Base-by-base conservation (phyloP, 1,140 invertebrate species). In the Hirudo medicinalis region DNA sequence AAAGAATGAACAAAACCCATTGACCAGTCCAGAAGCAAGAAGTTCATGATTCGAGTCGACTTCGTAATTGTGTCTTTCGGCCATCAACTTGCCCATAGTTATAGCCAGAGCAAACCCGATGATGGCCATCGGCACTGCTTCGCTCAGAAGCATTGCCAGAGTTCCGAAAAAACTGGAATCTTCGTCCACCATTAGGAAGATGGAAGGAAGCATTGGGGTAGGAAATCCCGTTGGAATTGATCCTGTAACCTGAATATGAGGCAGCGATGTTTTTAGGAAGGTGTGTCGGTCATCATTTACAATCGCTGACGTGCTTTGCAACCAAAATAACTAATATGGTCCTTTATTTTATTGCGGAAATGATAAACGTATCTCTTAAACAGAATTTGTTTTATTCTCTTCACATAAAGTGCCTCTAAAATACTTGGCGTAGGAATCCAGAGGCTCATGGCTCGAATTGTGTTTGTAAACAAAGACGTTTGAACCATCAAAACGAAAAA, bases 41-140 rank as follows among this genome's bases (percentile, higher is more conserved):
- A 79, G 67, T 71, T 79, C 78, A 70, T 79, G 78, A 67, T 78
- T 78, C 3, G 77, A 32, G 68, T 74, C 71, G 53, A 78, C 71
- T 32, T 72, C 36, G 57, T 78, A 78, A 22, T 71, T 67, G 54
- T 76, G 75, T 22, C 74, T 73, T 43, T 69, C 71, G 22, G 69
- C 72, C 54, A 93, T 91, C 55, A 92, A 90, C 67, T 92, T 82
- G 0, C 88, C 89, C 90, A 94, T 90, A 0, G 91, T 93, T 84
- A 94, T 90, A 0, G 89, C 86, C 40, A 93, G 87, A 0, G 89
- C 89, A 80, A 92, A 96, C 0, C 90, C 88, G 0, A 97, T 89
- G 79, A 97, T 88, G 2, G 90, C 88, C 74, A 95, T 90, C 4
- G 90, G 85, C 60, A 90, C 80, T 67, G 86, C 84, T 77, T 90